These are phyloP conservation scores for Branchellion lobata DNA, from an alignment of 2,888 invertebrate genomes.

Conservation along the genomic window DNA sequence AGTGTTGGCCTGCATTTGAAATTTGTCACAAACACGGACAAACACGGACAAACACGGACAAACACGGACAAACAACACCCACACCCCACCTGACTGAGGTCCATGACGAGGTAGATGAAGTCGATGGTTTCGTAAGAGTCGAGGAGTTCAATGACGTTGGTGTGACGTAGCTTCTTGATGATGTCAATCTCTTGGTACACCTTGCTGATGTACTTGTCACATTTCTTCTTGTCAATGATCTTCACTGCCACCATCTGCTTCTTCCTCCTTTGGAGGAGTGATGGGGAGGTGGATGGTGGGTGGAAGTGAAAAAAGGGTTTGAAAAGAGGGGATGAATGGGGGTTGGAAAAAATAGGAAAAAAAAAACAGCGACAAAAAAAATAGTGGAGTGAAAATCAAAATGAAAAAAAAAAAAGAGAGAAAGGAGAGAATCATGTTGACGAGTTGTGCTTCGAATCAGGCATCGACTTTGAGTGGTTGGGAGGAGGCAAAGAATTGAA, in stretches of 20 bases:
- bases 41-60: too few relatives aligned
- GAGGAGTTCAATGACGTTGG: conserved; percentile 87
- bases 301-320: not conserved
- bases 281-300: conserved; percentile 1
- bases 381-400: not conserved
- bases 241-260: conserved; percentile 72
- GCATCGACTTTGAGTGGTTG: too few relatives aligned
- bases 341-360: not conserved
- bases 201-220: conserved; percentile 77
- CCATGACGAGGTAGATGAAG: conserved; percentile 89
- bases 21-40: too few relatives aligned
- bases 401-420: not conserved
- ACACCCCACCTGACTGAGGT: conserved; percentile 75
- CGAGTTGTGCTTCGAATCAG: too few relatives aligned
- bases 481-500: too few relatives aligned
- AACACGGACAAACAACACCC: not conserved
- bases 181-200: conserved; percentile 85
- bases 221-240: conserved; percentile 91
- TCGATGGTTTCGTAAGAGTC: conserved; percentile 84
- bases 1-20: too few relatives aligned
- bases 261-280: conserved; percentile 29
- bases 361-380: too few relatives aligned
- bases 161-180: conserved; percentile 83
- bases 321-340: conserved; percentile 49
- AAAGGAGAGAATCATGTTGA: too few relatives aligned